Evolutionary conservation across 2,797 vertebrate species (phyloP).

Genomic region (Helicolenus hilgendorfi): DNA sequence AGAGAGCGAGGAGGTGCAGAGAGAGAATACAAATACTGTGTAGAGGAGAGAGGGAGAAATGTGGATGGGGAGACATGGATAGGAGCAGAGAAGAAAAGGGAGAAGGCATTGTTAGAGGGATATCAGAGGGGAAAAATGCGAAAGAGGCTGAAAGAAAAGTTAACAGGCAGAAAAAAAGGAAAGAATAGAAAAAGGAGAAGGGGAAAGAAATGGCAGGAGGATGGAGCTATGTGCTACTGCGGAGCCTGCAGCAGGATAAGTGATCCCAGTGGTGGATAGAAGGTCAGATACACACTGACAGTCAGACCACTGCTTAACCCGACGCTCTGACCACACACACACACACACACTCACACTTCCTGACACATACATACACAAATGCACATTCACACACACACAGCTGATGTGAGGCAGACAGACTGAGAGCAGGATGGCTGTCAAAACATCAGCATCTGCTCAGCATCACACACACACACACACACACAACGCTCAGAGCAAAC

Average conservation of each 20-base stretch:
- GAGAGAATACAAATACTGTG: slow-evolving; percentile 22
- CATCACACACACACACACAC: slow-evolving; percentile 68
- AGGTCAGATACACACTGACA: slow-evolving; percentile 80
- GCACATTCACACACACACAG: slow-evolving; percentile 12
- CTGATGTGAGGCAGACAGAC: slow-evolving; percentile 72
- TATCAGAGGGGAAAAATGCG: slow-evolving; percentile 39
- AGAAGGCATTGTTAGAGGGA: slow-evolving; percentile 39
- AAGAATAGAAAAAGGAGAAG: slow-evolving; percentile 1
- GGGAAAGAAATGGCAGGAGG: slow-evolving; percentile 31
- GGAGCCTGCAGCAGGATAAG: slow-evolving; percentile 73
- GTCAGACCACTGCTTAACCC: slow-evolving; percentile 74
- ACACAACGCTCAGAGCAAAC: slow-evolving; percentile 62
- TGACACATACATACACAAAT: slow-evolving; percentile 31
- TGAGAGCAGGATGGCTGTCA: slow-evolving; percentile 79
- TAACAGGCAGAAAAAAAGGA: slow-evolving; percentile 20
- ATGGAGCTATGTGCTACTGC: slow-evolving; percentile 49
- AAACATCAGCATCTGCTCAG: slow-evolving; percentile 84
- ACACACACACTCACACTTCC: not conserved
- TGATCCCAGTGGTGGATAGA: slow-evolving; percentile 79
- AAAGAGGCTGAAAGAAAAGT: slow-evolving; percentile 35
- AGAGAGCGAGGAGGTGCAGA: slow-evolving; percentile 23
- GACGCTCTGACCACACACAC: slow-evolving; percentile 46
- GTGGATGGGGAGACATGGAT: slow-evolving; percentile 20
- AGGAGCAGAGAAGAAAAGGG: not conserved
- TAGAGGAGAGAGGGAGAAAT: slow-evolving; percentile 2